Base-by-base conservation (phyloP, 2,888 invertebrate genomes). In the Trachelus iudaicus region DNA sequence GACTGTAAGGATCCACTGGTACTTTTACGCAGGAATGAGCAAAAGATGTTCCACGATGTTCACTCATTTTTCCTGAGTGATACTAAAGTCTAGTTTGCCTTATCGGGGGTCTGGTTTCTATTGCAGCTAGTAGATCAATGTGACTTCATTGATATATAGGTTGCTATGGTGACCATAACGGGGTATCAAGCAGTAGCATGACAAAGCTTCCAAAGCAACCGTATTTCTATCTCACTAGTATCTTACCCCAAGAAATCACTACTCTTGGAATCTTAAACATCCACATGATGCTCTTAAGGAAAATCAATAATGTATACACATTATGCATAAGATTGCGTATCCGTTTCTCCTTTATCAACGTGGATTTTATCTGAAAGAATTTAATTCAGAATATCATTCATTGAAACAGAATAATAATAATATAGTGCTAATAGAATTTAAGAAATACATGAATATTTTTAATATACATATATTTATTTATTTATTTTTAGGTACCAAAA, bases 11-110 rank as follows among this genome's bases (percentile, higher is more conserved):
- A 92, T 96, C 95, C 77, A 95, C 93, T 30, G 96, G 96, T 81
- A 95, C 94, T 92, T 94, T 95, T 23, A 96, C 88, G 88, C 96
- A 96, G 68, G 95, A 94, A 92, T 96, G 95, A 81, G 93, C 94
- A 91, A 95, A 96, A 75, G 94, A 94, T 87, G 95, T 94, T 82
- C 93, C 93, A 76, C 91, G 92, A 90, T 95, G 94, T 79, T 92
- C 91, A 79, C 91, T 89, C 93, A 93, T 93, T 82, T 82, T 86
- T 79, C 69, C 75, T 73, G 31, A 31, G 13, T 56, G 56, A 23
- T 56, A 56, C 56, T 56, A 23, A 56, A 56, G 56, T 23, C 23
- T 56, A 23, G 56, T 23, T 23, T 40, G 37, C 73, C 69, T 78
- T 75, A 13, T 56, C 56, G 23, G 23, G 56, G 56, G 56, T 56